Conservation (phyloP, 1,140 invertebrate genomes). For the Camponotus pennsylvanicus region DNA sequence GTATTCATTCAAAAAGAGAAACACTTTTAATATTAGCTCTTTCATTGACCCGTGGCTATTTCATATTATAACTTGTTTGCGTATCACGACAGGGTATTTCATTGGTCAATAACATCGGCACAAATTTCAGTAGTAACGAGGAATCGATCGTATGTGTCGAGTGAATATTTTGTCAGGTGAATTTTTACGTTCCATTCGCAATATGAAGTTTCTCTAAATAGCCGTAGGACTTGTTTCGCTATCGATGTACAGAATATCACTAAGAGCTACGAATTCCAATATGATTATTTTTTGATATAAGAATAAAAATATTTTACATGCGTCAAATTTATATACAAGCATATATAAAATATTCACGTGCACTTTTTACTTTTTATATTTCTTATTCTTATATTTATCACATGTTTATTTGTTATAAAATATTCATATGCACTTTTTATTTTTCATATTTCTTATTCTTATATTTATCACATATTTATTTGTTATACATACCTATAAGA, state of each 20-base stretch:
- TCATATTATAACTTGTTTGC: constrained; percentile 54
- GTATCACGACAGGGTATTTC: constrained; percentile 34
- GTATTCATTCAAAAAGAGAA: constrained; percentile 2
- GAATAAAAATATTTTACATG: constrained; percentile 3
- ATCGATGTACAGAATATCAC: background rate
- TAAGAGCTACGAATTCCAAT: constrained; percentile 13
- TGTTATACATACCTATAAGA: too few relatives aligned
- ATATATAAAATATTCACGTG: too few relatives aligned
- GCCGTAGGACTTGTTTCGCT: background rate
- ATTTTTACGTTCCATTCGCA: constrained; percentile 28
- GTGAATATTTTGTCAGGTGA: constrained; percentile 16
- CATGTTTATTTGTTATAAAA: too few relatives aligned
- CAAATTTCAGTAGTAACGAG: constrained; percentile 37
- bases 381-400: too few relatives aligned
- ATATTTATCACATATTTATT: too few relatives aligned
- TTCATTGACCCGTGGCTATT: constrained; percentile 49
- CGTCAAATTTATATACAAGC: background rate
- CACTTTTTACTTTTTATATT: too few relatives aligned
- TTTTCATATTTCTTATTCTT: too few relatives aligned
- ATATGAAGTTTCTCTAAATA: constrained; percentile 19
- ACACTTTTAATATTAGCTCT: constrained; percentile 54
- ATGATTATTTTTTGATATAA: constrained; percentile 30
- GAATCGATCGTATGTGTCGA: constrained; percentile 9
- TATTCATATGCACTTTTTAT: too few relatives aligned
- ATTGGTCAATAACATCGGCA: constrained; percentile 32